phyloP scores from a whole-genome alignment of 1,140 invertebrate species.

The Daktulosphaira vitifoliae region DNA sequence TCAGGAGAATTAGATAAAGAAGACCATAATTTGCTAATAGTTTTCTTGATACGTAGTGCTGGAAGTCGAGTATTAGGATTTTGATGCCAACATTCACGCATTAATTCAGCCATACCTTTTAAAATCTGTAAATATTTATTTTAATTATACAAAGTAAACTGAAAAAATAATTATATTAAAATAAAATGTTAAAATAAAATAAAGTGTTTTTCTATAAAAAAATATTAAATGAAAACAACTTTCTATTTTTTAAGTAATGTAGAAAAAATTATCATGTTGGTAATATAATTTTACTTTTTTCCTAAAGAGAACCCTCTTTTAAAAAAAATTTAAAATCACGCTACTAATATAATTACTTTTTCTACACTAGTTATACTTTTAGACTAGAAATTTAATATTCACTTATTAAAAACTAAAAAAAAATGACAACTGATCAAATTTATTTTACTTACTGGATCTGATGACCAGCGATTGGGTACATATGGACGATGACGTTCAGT shows the following conservation, averaged over 20 bases:
- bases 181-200: not conserved
- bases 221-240: not conserved
- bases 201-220: not conserved
- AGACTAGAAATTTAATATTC: too few relatives aligned
- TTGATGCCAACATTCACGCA: constrained; percentile 91
- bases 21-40: constrained; percentile 61
- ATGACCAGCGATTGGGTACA: constrained; percentile 69
- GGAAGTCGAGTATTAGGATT: constrained; percentile 82
- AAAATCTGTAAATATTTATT: constrained; percentile 23
- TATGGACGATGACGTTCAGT: constrained; percentile 70
- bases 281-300: not conserved
- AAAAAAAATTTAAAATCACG: not conserved
- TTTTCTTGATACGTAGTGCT: constrained; percentile 85
- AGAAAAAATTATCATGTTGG: not conserved
- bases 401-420: not conserved
- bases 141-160: constrained; percentile 6
- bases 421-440: not conserved
- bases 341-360: too few relatives aligned
- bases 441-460: constrained; percentile 55
- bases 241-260: not conserved
- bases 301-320: too few relatives aligned
- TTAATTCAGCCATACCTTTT: constrained; percentile 51
- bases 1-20: not conserved
- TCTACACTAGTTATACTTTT: too few relatives aligned
- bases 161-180: not conserved